A percentile compares a stretch with the other conserved stretches of the same genome.
Evolutionary conservation across 1,140 invertebrate species (phyloP).

Genomic region (Dufourea novaeangliae): DNA sequence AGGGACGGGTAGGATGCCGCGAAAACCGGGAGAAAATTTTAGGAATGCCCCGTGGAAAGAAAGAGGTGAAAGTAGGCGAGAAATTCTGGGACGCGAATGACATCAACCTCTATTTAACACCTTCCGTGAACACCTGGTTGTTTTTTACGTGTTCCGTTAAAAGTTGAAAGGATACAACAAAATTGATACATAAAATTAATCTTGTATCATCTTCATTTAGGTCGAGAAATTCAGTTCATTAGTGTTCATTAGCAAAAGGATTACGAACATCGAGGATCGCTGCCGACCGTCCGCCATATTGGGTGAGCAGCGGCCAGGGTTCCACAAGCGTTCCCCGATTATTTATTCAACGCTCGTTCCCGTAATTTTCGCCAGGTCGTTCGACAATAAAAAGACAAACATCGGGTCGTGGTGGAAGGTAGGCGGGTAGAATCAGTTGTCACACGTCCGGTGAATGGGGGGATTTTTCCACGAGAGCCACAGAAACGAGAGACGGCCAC

Average conservation of each 20-base stretch:
- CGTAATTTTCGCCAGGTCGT: background rate
- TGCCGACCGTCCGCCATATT: no score
- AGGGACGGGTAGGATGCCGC: slow-evolving; percentile 12
- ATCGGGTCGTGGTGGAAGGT: background rate
- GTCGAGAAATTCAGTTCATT: no score
- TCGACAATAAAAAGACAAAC: slow-evolving; percentile 39
- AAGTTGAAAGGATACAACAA: no score
- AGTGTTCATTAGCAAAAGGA: no score
- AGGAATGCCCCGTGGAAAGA: slow-evolving; percentile 24
- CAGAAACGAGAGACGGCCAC: slow-evolving; percentile 50
- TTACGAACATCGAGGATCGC: no score
- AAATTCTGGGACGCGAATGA: background rate
- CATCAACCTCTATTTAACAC: no score
- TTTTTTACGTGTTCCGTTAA: no score
- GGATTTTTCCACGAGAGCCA: slow-evolving; percentile 23
- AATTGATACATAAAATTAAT: no score
- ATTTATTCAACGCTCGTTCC: slow-evolving; percentile 17
- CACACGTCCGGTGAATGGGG: background rate
- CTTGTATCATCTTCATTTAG: no score
- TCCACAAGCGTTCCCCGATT: slow-evolving; percentile 1
- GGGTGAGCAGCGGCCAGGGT: no score
- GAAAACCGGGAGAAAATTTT: slow-evolving; percentile 52
- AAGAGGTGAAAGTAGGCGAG: background rate
- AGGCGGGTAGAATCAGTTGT: background rate
- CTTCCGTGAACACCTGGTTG: no score